phyloP scores from a whole-genome alignment of 2,113 vertebrate genomes.

The Oreamnos americanus region DNA sequence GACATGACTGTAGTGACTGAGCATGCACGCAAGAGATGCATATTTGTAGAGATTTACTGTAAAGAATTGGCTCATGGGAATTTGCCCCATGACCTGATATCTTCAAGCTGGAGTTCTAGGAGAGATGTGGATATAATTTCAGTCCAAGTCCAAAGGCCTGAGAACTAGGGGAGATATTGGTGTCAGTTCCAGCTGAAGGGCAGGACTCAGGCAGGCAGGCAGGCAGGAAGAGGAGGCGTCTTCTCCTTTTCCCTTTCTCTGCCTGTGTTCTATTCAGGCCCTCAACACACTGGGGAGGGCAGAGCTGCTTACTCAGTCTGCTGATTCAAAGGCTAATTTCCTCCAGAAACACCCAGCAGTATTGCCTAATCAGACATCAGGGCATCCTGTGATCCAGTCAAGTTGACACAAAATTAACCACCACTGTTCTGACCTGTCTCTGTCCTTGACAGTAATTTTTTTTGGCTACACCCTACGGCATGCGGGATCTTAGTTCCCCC shows the following conservation, averaged over 20 bases:
- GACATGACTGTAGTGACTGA: background rate
- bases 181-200: background rate
- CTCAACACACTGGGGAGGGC: background rate
- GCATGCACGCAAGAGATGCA: background rate
- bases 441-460: background rate
- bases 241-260: background rate
- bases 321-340: background rate
- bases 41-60: background rate
- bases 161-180: background rate
- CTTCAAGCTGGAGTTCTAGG: background rate
- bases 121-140: background rate
- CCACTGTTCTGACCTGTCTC: background rate
- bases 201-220: background rate
- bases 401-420: background rate
- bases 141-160: background rate
- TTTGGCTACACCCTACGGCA: rapidly evolving
- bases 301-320: background rate
- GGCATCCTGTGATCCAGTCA: background rate
- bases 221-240: background rate
- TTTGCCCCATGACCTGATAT: background rate
- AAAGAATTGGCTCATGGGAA: background rate
- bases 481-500: background rate
- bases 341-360: background rate
- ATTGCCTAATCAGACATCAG: background rate
- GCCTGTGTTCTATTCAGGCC: background rate